These are phyloP conservation scores for Papilio aristodemus DNA, from an alignment of 1,140 invertebrate species.

Conservation along the genomic window DNA sequence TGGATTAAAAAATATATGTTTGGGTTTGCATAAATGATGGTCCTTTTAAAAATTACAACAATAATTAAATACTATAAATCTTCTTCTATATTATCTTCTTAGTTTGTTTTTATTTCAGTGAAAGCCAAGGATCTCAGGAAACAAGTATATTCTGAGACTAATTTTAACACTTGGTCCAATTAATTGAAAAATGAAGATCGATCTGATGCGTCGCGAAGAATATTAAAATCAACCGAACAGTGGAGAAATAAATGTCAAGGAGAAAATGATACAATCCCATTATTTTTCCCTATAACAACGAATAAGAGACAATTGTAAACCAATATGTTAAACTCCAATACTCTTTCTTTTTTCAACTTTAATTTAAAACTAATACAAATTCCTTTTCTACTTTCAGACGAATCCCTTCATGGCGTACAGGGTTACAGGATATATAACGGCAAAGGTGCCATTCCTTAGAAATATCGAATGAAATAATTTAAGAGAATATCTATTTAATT, in stretches of 20 bases:
- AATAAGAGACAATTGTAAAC: slow-evolving; percentile 6
- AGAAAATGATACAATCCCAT: slow-evolving; percentile 16
- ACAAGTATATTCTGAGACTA: not conserved
- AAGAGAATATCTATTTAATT: too few relatives aligned
- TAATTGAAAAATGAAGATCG: not conserved
- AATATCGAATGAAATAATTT: too few relatives aligned
- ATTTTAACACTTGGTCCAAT: too few relatives aligned
- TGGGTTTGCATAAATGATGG: too few relatives aligned
- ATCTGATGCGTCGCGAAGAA: not conserved
- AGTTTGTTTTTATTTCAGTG: not conserved
- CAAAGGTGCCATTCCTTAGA: not conserved
- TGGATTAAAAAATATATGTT: too few relatives aligned
- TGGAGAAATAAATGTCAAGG: slow-evolving; percentile 52
- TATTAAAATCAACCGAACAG: slow-evolving; percentile 52
- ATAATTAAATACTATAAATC: too few relatives aligned
- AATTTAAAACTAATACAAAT: not conserved
- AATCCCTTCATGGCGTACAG: slow-evolving; percentile 37
- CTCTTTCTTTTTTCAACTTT: not conserved
- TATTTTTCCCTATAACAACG: not conserved
- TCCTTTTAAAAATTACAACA: too few relatives aligned
- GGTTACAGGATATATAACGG: slow-evolving; percentile 32
- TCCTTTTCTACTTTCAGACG: slow-evolving; percentile 36
- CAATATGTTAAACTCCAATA: too few relatives aligned
- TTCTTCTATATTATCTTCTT: too few relatives aligned
- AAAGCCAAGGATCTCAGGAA: not conserved